These are phyloP conservation scores for Nomada lathburiana DNA, from an alignment of 2,888 invertebrate genomes.

Conservation along the genomic window DNA sequence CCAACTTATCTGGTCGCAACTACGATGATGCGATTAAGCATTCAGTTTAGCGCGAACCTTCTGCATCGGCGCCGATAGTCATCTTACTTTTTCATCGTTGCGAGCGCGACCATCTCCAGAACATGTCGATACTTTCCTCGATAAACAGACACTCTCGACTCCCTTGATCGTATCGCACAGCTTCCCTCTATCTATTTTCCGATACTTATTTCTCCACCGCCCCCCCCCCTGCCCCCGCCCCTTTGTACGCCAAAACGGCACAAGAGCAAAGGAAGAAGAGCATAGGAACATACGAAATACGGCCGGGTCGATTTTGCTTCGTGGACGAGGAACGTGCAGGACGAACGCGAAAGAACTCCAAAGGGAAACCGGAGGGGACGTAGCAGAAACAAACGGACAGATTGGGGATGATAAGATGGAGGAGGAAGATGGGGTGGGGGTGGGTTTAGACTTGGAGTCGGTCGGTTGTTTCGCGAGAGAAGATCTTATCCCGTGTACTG, in stretches of 20 bases:
- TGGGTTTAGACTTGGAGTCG: constrained; percentile 36
- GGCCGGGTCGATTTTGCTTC: constrained; percentile 36
- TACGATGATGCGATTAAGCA: constrained; percentile 41
- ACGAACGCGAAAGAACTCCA: constrained; percentile 2
- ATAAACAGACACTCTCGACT: constrained; percentile 47
- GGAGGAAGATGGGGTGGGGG: not conserved
- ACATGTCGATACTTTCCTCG: constrained; percentile 54
- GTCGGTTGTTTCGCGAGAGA: constrained; percentile 62
- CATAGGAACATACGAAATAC: constrained; percentile 14
- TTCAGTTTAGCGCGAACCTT: constrained; percentile 40
- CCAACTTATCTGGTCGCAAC: not conserved
- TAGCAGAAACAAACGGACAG: constrained; percentile 16
- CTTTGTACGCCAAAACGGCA: constrained; percentile 43
- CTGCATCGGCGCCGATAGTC: constrained; percentile 32
- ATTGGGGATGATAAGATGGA: not conserved
- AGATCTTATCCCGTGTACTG: constrained; percentile 53
- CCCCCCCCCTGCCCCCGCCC: not conserved
- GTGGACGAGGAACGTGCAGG: not conserved
- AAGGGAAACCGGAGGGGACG: not conserved
- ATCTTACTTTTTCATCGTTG: constrained; percentile 44
- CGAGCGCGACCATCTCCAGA: constrained; percentile 20
- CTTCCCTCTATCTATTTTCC: constrained; percentile 48
- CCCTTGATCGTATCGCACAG: constrained; percentile 48
- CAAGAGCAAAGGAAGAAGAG: not conserved
- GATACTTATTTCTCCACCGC: constrained; percentile 41